Conservation (phyloP, 1,140 invertebrate genomes). For the Drosophila grimshawi region DNA sequence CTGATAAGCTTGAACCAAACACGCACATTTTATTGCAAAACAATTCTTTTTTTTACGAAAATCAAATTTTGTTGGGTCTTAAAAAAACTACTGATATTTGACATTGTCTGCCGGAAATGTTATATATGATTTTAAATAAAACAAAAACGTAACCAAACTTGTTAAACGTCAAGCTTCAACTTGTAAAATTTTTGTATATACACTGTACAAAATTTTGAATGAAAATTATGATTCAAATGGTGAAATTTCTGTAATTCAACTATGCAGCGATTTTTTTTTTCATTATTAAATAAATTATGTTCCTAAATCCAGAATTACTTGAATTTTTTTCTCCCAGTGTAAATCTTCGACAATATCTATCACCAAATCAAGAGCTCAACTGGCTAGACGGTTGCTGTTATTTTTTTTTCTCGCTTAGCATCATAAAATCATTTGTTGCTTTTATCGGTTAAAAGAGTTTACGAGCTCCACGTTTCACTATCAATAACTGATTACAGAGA, state of each 20-base stretch:
- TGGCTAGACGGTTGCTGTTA: slow-evolving; percentile 3
- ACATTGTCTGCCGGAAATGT: slow-evolving; percentile 39
- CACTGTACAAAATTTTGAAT: slow-evolving; percentile 12
- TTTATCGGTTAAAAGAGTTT: slow-evolving; percentile 40
- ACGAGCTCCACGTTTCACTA: slow-evolving; percentile 13
- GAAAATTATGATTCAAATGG: too few relatives aligned
- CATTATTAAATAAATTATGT: too few relatives aligned
- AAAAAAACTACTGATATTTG: slow-evolving; percentile 7
- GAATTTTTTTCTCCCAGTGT: slow-evolving; percentile 12
- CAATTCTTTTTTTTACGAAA: not conserved
- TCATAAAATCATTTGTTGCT: slow-evolving; percentile 38
- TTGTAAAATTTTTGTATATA: slow-evolving; percentile 54
- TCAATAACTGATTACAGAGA: slow-evolving; percentile 35
- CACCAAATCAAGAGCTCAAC: slow-evolving; percentile 36
- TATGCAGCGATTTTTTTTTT: too few relatives aligned
- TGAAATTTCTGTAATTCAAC: too few relatives aligned
- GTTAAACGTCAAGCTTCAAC: slow-evolving; percentile 55
- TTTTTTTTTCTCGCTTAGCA: slow-evolving; percentile 13
- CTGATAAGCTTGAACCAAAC: slow-evolving; percentile 62
- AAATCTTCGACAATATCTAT: slow-evolving; percentile 49
- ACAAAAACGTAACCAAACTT: slow-evolving; percentile 33
- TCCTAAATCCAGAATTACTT: too few relatives aligned
- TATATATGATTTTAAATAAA: slow-evolving; percentile 28
- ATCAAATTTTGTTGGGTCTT: not conserved
- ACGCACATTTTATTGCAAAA: slow-evolving; percentile 18